These are phyloP conservation scores for Candoia aspera DNA, from an alignment of 2,113 vertebrate species.

Conservation along the genomic window DNA sequence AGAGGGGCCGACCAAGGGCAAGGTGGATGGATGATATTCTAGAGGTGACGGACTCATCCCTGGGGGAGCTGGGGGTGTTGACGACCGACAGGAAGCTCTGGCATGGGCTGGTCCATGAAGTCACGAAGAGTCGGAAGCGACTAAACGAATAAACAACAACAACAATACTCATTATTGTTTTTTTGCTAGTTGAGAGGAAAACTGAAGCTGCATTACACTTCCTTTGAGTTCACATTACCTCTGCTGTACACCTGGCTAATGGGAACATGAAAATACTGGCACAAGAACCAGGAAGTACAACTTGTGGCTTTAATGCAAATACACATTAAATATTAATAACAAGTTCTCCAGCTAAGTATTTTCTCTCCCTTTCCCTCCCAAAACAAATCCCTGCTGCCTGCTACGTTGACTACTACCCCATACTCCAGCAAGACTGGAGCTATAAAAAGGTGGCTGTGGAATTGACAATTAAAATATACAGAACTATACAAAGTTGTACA, in stretches of 20 bases:
- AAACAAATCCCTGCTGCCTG: neutral
- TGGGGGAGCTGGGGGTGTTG: too few relatives aligned
- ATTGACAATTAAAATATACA: constrained; percentile 30
- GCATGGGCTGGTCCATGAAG: too few relatives aligned
- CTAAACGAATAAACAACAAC: too few relatives aligned
- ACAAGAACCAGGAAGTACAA: neutral
- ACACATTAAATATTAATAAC: constrained; percentile 29
- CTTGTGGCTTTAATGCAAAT: neutral
- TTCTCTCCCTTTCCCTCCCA: neutral
- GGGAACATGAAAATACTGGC: neutral
- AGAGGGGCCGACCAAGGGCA: too few relatives aligned
- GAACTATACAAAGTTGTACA: constrained; percentile 18
- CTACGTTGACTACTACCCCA: neutral
- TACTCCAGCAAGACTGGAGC: constrained; percentile 2
- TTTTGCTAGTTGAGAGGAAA: neutral
- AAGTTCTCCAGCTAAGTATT: neutral
- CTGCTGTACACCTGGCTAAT: neutral
- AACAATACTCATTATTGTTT: too few relatives aligned
- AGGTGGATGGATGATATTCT: too few relatives aligned
- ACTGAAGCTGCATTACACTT: neutral
- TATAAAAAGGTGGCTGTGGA: neutral
- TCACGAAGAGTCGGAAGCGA: too few relatives aligned
- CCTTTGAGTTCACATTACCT: neutral
- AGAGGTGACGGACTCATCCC: too few relatives aligned
- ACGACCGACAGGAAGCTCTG: too few relatives aligned